Evolutionary conservation across 1,140 invertebrate genomes (phyloP).

Genomic region (Neotoxoptera formosana): DNA sequence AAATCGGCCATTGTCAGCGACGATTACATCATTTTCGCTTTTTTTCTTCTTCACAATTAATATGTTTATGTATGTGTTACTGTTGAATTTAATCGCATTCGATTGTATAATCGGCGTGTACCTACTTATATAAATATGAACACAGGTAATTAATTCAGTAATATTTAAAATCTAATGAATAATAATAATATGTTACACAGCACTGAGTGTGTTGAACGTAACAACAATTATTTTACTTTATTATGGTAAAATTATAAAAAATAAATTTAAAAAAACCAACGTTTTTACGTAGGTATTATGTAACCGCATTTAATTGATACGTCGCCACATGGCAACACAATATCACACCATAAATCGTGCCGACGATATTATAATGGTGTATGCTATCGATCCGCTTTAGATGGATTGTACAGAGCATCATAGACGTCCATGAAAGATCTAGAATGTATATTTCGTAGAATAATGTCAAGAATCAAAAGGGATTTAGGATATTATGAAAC

Average conservation of each 20-base stretch:
- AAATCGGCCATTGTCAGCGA: conserved; percentile 19
- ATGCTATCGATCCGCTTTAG: neutral
- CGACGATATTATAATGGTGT: neutral
- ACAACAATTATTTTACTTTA: neutral
- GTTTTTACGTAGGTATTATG: neutral
- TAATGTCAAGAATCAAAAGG: neutral
- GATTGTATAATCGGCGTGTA: neutral
- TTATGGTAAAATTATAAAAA: neutral
- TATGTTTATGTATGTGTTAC: neutral
- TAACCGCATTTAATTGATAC: neutral
- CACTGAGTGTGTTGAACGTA: neutral
- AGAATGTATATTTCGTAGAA: neutral
- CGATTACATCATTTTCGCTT: conserved; percentile 16
- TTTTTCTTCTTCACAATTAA: neutral
- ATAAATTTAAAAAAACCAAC: neutral
- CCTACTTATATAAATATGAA: neutral
- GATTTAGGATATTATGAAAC: conserved; percentile 27
- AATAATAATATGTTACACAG: neutral
- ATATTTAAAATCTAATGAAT: neutral
- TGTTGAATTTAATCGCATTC: neutral
- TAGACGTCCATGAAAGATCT: neutral
- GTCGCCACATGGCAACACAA: neutral
- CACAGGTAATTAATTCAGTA: neutral
- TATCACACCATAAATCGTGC: neutral
- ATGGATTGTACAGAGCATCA: neutral